Conservation (phyloP, 2,113 vertebrate genomes). For the Lophius piscatorius region DNA sequence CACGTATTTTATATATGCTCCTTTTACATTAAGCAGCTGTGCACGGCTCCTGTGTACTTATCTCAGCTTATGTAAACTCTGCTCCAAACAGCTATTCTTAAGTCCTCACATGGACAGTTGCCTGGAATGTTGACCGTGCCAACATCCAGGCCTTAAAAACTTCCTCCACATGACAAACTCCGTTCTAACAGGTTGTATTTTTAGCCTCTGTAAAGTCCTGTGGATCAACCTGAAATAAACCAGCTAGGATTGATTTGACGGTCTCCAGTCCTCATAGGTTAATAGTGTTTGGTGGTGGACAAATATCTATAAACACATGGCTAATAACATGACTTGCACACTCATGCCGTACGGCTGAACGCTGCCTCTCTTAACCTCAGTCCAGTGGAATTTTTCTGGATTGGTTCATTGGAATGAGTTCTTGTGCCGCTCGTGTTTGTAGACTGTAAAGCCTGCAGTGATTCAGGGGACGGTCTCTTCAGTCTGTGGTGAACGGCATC, state of each 20-base stretch:
- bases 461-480: slow-evolving; percentile 20
- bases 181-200: slow-evolving; percentile 58
- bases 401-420: slow-evolving; percentile 19
- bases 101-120: slow-evolving; percentile 32
- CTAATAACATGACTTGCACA: neutral
- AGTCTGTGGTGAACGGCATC: neutral
- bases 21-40: slow-evolving; percentile 7
- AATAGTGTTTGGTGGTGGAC: slow-evolving; percentile 35
- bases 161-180: slow-evolving; percentile 58
- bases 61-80: slow-evolving; percentile 31
- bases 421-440: slow-evolving; percentile 34
- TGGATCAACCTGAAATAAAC: slow-evolving; percentile 50
- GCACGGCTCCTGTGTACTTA: neutral
- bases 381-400: neutral
- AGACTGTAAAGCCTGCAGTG: slow-evolving; percentile 8
- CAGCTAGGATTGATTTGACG: slow-evolving; percentile 44
- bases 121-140: slow-evolving; percentile 57
- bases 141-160: slow-evolving; percentile 52
- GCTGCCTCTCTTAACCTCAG: neutral
- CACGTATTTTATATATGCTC: slow-evolving; percentile 6
- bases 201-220: slow-evolving; percentile 34
- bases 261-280: slow-evolving; percentile 40
- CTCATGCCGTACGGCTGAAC: slow-evolving; percentile 5
- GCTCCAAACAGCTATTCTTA: slow-evolving; percentile 26
- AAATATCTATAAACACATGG: slow-evolving; percentile 27